Percentiles rank a stretch among this genome's conserved stretches.
Evolutionary conservation across 2,888 invertebrate species (phyloP).

Genomic region (Pseudolycoriella hygida): DNA sequence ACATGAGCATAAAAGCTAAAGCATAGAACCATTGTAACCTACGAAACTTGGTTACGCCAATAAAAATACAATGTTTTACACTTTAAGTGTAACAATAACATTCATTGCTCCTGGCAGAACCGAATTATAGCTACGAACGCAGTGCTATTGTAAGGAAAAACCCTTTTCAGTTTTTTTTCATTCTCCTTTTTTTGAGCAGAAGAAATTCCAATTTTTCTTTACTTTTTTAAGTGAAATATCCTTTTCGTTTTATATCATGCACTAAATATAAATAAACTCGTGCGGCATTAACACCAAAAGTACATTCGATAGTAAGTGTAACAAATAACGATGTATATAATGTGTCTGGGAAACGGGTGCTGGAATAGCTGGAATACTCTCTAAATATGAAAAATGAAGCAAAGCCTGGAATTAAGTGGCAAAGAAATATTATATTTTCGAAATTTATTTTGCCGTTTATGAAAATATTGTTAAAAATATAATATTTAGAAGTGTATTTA

Average conservation of each 20-base stretch:
- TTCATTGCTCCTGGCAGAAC: too few species aligned
- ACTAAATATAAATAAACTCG: constrained; percentile 1
- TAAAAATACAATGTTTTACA: too few species aligned
- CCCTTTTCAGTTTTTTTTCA: too few species aligned
- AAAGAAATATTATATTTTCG: not conserved
- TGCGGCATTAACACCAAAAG: not conserved
- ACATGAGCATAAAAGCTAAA: too few species aligned
- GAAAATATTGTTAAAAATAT: too few species aligned
- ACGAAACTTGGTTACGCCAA: too few species aligned
- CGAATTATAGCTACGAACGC: too few species aligned
- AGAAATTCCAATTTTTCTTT: not conserved
- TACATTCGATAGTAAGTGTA: not conserved
- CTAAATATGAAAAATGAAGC: constrained; percentile 1
- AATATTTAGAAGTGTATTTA: too few species aligned
- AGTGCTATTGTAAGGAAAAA: too few species aligned
- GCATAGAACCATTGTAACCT: too few species aligned
- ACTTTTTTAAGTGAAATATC: not conserved
- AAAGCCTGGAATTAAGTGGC: constrained; percentile 1
- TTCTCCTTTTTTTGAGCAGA: not conserved
- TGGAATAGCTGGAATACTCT: not conserved
- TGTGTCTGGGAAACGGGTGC: not conserved
- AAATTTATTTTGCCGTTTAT: not conserved
- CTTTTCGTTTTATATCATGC: not conserved
- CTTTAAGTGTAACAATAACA: too few species aligned
- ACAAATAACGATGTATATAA: too few species aligned